A percentile compares a stretch with the other conserved stretches of the same genome.
These are phyloP conservation scores for Gibbula magus DNA, from an alignment of 2,888 invertebrate genomes.

Conservation along the genomic window DNA sequence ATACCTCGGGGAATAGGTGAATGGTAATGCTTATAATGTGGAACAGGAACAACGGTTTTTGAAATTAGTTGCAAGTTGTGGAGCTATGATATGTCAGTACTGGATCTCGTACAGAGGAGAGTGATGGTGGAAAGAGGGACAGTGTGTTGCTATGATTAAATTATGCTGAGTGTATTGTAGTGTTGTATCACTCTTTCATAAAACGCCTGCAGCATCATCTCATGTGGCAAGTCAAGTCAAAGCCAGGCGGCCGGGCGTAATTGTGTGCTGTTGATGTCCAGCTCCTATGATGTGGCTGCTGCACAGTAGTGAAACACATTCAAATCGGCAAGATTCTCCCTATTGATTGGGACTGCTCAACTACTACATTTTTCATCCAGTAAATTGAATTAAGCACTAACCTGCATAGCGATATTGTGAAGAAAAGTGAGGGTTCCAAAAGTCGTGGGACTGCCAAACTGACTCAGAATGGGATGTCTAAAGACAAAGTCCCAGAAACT, in stretches of 20 bases:
- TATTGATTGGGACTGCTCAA: constrained; percentile 10
- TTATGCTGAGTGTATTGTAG: no score
- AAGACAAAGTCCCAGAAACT: constrained; percentile 19
- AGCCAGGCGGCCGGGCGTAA: background rate
- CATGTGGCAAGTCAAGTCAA: background rate
- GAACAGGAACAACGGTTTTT: no score
- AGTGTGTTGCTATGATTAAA: no score
- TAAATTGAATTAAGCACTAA: constrained; percentile 19
- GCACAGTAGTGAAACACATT: constrained; percentile 9
- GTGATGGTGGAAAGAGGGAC: no score
- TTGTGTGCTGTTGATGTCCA: constrained; percentile 16
- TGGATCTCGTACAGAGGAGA: no score
- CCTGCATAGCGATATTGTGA: constrained; percentile 17
- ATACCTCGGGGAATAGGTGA: no score
- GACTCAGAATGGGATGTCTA: background rate
- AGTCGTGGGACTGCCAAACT: background rate
- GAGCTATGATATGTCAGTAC: no score
- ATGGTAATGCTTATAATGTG: no score
- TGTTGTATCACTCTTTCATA: no score
- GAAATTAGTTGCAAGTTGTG: no score
- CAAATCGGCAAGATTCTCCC: constrained; percentile 4
- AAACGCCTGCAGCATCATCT: background rate
- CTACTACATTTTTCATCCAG: constrained; percentile 20
- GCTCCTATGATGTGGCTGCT: background rate
- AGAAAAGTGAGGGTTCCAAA: constrained; percentile 10